phyloP scores from a whole-genome alignment of 2,113 vertebrate species.

The Sorex fumeus region DNA sequence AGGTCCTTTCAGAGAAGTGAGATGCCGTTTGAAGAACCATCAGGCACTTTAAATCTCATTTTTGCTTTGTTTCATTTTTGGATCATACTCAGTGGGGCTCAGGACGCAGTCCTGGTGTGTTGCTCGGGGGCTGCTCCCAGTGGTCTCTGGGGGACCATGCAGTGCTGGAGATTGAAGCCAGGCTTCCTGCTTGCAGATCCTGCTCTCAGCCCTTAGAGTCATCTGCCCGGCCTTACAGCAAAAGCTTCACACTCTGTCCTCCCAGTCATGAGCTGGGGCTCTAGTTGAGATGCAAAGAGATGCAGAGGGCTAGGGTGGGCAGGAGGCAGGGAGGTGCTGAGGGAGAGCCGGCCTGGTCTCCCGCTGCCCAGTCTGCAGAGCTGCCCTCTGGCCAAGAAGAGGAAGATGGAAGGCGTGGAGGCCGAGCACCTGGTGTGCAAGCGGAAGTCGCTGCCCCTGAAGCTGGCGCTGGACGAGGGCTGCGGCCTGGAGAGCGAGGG shows the following conservation, averaged over 20 bases:
- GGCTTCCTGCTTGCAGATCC: neutral
- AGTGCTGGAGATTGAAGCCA: neutral
- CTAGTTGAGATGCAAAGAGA: too few species aligned
- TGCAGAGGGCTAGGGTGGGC: accelerated
- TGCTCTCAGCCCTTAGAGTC: too few species aligned
- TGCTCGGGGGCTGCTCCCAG: too few species aligned
- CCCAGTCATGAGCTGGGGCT: too few species aligned
- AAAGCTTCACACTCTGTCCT: too few species aligned
- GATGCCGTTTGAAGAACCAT: too few species aligned
- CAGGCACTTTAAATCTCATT: too few species aligned
- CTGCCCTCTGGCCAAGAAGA: slow-evolving; percentile 97
- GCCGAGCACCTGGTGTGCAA: slow-evolving; percentile 92
- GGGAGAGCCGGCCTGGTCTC: neutral
- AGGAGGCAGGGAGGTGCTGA: neutral
- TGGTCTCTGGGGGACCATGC: neutral
- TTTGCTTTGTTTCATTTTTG: too few species aligned
- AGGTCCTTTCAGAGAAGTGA: too few species aligned
- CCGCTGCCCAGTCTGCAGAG: slow-evolving; percentile 91
- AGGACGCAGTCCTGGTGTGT: too few species aligned
- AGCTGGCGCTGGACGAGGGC: slow-evolving; percentile 95
- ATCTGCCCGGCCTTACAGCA: too few species aligned
- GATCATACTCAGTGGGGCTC: too few species aligned
- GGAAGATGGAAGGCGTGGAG: slow-evolving; percentile 93
- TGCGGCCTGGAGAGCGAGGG: slow-evolving; percentile 94
- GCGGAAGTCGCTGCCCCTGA: slow-evolving; percentile 96